Percentiles rank a stretch among this genome's conserved stretches.
phyloP scores from a whole-genome alignment of 2,888 invertebrate species.

The Oscheius sp. region DNA sequence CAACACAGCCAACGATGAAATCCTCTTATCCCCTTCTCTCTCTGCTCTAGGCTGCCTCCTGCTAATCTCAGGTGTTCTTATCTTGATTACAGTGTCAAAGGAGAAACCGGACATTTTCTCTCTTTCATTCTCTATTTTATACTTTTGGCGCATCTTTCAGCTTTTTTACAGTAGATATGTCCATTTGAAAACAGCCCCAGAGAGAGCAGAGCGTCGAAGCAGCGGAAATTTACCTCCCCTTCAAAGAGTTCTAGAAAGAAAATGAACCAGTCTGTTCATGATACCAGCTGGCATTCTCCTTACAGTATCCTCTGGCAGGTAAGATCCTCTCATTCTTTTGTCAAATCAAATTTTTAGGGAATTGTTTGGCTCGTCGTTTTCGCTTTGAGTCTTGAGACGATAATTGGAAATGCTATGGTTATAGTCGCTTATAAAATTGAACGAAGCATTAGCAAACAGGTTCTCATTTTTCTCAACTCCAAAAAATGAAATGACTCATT shows the following conservation, averaged over 20 bases:
- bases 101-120: background rate
- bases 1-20: background rate
- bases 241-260: too few relatives aligned
- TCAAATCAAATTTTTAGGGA: slow-evolving; percentile 41
- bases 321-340: background rate
- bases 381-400: slow-evolving; percentile 64
- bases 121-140: background rate
- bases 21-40: slow-evolving; percentile 15
- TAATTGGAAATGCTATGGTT: slow-evolving; percentile 70
- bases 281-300: slow-evolving; percentile 54
- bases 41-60: background rate
- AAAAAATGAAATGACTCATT: slow-evolving; percentile 12
- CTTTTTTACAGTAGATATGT: too few relatives aligned
- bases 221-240: slow-evolving; percentile 14
- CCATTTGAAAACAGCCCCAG: background rate
- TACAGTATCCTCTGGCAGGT: slow-evolving; percentile 55
- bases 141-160: too few relatives aligned
- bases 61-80: background rate
- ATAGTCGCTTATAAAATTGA: slow-evolving; percentile 67
- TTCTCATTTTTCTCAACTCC: slow-evolving; percentile 12
- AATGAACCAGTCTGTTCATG: slow-evolving; percentile 27
- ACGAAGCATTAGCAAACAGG: slow-evolving; percentile 68
- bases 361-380: slow-evolving; percentile 63
- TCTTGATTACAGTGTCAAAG: too few relatives aligned
- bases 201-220: slow-evolving; percentile 1